Evolutionary conservation across 2,113 vertebrate genomes (phyloP), one percentile per base, ranked within the genome.

Genomic region (Corythornis madagascariensis): DNA sequence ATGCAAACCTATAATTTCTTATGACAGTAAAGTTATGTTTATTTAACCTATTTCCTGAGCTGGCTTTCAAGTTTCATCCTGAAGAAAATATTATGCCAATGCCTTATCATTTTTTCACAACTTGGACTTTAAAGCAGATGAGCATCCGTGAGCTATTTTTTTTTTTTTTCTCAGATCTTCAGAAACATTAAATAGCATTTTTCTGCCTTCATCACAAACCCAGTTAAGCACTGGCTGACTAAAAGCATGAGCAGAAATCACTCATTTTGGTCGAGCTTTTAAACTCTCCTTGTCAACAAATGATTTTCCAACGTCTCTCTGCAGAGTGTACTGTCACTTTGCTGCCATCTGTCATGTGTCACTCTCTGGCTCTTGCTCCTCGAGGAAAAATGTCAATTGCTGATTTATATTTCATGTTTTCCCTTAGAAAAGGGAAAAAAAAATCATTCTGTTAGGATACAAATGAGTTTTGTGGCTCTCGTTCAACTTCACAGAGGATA

Each of bases 221-320:
- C 86, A 47, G 77, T 55, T 83, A 90, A 85, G 65, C 71, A 28
- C 52, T 64, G 7, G 81, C 90, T 94, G 72, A 72, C 79, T 89
- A 77, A 93, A 93, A 25, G 73, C 48, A 2, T 50, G 79, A 91
- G 72, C 79, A 91, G 89, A 93, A 95, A 91, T 63, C 80, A 48
- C 72, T 89, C 75, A 79, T 83, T 91, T 89, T 22, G 35, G 67
- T 93, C 85, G 65, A 86, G 89, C 93, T 89, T 93, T 96, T 86
- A 88, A 81, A 89, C 48, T 77, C 67, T 60, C 69, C 79, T 91
- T 86, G 84, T 95, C 94, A 92, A 93, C 89, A 89, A 92, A 94
- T 26, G 84, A 81, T 89, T 43, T 67, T 38, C 38, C 60, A 93
- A 72, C 87, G 89, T 92, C 79, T 93, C 75, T 93, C 82, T 38